Conservation (phyloP, 2,113 vertebrate species). For the Meles meles region DNA sequence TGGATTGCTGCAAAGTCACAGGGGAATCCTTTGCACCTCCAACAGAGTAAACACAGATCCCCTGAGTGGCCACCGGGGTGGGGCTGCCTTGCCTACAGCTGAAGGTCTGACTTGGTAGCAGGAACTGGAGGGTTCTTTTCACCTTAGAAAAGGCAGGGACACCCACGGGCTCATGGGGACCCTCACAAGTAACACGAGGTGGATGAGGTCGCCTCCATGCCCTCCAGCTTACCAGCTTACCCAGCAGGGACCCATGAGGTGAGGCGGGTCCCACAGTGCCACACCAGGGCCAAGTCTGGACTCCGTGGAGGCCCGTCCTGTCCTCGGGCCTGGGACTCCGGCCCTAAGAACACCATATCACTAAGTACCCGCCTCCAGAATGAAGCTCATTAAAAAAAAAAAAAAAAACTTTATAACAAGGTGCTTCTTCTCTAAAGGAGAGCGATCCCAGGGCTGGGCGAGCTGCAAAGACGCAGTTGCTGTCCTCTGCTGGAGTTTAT, state of each 20-base stretch:
- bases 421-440: background rate
- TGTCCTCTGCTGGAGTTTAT: background rate
- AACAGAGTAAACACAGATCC: background rate
- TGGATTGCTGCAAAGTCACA: background rate
- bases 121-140: background rate
- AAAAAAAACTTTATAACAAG: background rate
- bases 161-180: background rate
- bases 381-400: background rate
- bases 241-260: background rate
- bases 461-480: background rate
- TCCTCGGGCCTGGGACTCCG: background rate
- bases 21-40: background rate
- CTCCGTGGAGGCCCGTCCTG: fast-evolving
- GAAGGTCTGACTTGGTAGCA: background rate
- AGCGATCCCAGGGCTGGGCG: background rate
- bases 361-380: background rate
- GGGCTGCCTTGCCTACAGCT: background rate
- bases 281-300: background rate
- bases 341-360: background rate
- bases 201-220: background rate
- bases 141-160: background rate
- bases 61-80: background rate
- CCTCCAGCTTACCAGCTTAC: background rate
- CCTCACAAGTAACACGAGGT: background rate
- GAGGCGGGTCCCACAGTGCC: background rate